Percentiles rank a stretch among this genome's conserved stretches.
These are phyloP conservation scores for Anoplolepis gracilipes DNA, from an alignment of 1,140 invertebrate genomes.

Conservation along the genomic window DNA sequence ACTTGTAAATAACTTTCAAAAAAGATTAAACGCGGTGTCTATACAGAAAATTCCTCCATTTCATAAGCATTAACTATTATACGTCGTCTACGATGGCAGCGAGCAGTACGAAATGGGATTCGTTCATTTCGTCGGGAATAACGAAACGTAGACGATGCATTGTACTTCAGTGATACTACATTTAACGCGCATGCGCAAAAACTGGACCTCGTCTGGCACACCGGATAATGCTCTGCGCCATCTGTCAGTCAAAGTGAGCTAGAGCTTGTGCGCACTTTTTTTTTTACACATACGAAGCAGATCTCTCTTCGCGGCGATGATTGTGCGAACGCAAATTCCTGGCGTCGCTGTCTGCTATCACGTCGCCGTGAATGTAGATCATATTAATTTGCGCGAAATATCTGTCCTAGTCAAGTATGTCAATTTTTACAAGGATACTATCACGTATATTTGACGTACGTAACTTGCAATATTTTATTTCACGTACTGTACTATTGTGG, in stretches of 20 bases:
- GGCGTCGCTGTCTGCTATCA: constrained; percentile 32
- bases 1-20: too few relatives aligned
- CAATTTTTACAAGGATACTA: background rate
- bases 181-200: too few relatives aligned
- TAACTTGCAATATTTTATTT: background rate
- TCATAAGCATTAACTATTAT: too few relatives aligned
- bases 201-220: background rate
- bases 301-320: background rate
- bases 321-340: constrained; percentile 7
- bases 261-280: background rate
- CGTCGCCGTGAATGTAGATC: constrained; percentile 51
- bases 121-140: too few relatives aligned
- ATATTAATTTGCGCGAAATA: background rate
- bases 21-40: too few relatives aligned
- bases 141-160: too few relatives aligned
- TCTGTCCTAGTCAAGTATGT: background rate
- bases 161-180: too few relatives aligned
- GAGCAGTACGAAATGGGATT: too few relatives aligned
- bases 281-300: background rate
- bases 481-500: background rate
- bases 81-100: too few relatives aligned
- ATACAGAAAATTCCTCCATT: too few relatives aligned
- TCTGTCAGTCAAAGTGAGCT: background rate
- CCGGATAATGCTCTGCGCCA: constrained; percentile 12
- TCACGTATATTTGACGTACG: too few relatives aligned